A percentile compares a stretch with the other conserved stretches of the same genome.
phyloP scores from a whole-genome alignment of 1,140 invertebrate species.

The Procambarus clarkii region DNA sequence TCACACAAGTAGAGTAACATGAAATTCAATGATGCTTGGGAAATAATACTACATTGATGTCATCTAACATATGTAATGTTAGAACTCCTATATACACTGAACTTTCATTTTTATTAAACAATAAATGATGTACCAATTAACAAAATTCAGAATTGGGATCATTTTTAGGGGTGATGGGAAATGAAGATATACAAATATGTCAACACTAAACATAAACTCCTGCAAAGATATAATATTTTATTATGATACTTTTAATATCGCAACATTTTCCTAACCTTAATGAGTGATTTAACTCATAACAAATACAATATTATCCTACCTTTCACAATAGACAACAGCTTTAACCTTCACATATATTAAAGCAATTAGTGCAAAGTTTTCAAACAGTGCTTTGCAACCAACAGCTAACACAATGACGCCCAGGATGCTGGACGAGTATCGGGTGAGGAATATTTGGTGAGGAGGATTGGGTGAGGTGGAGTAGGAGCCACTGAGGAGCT shows the following conservation, averaged over 20 bases:
- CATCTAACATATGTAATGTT: constrained; percentile 68
- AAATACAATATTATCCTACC: constrained; percentile 66
- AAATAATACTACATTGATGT: not conserved
- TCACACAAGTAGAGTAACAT: too few species aligned
- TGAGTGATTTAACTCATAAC: constrained; percentile 63
- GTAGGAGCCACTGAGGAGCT: not conserved
- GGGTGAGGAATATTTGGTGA: not conserved
- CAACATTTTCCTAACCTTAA: constrained; percentile 53
- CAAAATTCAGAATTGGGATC: constrained; percentile 18
- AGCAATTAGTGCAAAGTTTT: constrained; percentile 69
- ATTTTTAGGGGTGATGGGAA: constrained; percentile 23
- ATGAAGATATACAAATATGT: constrained; percentile 58
- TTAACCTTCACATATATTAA: constrained; percentile 68
- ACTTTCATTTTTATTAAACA: constrained; percentile 57
- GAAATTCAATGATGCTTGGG: not conserved
- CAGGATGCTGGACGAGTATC: constrained; percentile 2
- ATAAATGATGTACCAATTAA: constrained; percentile 51
- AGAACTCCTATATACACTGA: constrained; percentile 65
- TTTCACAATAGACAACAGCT: constrained; percentile 70
- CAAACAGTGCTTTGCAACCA: constrained; percentile 60
- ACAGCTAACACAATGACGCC: constrained; percentile 50
- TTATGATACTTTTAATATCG: constrained; percentile 54
- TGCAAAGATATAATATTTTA: constrained; percentile 44
- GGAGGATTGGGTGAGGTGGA: not conserved
- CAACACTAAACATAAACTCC: constrained; percentile 53